Percentiles rank a stretch among this genome's conserved stretches.
Evolutionary conservation across 2,113 vertebrate species (phyloP).

Genomic region (Numida meleagris): DNA sequence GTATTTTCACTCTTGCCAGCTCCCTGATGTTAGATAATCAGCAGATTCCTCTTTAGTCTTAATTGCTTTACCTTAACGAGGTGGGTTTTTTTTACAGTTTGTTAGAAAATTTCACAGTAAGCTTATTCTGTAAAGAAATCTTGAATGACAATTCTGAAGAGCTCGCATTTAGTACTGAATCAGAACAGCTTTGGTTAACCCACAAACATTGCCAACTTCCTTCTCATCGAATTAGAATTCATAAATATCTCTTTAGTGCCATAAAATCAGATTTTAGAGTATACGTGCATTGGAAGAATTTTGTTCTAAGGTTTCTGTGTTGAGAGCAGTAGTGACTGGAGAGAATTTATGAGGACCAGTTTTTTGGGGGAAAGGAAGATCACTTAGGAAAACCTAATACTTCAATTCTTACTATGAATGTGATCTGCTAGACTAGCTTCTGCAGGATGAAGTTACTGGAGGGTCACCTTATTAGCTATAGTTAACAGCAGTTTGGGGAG

Average conservation of each 20-base stretch:
- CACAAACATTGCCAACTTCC: neutral
- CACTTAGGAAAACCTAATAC: neutral
- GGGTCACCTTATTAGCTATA: neutral
- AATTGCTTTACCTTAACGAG: neutral
- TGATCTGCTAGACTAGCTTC: neutral
- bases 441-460: neutral
- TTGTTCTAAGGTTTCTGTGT: neutral
- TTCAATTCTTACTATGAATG: neutral
- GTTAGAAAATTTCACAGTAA: conserved; percentile 6
- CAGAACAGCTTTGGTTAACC: neutral
- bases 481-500: neutral
- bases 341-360: neutral
- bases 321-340: neutral
- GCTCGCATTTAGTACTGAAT: neutral
- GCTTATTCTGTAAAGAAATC: conserved; percentile 6
- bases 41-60: conserved; percentile 35
- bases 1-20: conserved; percentile 23
- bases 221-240: neutral
- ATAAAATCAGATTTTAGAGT: neutral
- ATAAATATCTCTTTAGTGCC: neutral
- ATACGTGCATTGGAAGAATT: neutral
- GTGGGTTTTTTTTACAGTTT: conserved; percentile 2
- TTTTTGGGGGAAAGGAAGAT: neutral
- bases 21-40: conserved; percentile 50
- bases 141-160: neutral